Evolutionary conservation across 2,113 vertebrate species (phyloP).

Genomic region (Rhineura floridana): DNA sequence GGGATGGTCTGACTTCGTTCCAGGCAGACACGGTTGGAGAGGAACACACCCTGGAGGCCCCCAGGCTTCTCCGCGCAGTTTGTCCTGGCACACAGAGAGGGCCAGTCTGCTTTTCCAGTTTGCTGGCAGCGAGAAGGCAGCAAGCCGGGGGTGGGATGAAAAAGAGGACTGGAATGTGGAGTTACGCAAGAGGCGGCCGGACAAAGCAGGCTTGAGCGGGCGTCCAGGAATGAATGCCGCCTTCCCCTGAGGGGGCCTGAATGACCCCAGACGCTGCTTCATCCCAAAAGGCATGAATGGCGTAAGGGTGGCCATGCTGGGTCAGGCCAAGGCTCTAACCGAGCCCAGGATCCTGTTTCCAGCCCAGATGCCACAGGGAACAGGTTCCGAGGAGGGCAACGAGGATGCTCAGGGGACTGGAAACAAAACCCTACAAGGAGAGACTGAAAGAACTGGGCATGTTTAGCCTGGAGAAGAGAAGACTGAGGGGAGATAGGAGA

Average conservation of each 20-base stretch:
- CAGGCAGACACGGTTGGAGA: conserved; percentile 48
- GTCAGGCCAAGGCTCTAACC: too few relatives aligned
- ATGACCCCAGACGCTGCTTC: conserved; percentile 13
- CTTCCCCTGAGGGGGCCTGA: neutral
- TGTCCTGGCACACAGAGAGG: conserved; percentile 51
- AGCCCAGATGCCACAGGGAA: too few relatives aligned
- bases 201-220: neutral
- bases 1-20: conserved; percentile 51
- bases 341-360: too few relatives aligned
- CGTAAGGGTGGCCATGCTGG: neutral
- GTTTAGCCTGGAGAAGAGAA: too few relatives aligned
- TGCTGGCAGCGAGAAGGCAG: conserved; percentile 40
- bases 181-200: conserved; percentile 2
- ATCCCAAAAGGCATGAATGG: neutral
- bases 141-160: neutral
- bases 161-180: conserved; percentile 17
- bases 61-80: conserved; percentile 26
- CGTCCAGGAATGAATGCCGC: neutral
- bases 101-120: conserved; percentile 40
- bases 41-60: neutral
- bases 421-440: too few relatives aligned
- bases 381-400: too few relatives aligned
- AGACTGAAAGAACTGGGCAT: too few relatives aligned
- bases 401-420: too few relatives aligned
- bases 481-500: too few relatives aligned